A percentile compares a stretch with the other conserved stretches of the same genome.
Evolutionary conservation across 2,113 vertebrate genomes (phyloP).

Genomic region (Gymnarchus niloticus): DNA sequence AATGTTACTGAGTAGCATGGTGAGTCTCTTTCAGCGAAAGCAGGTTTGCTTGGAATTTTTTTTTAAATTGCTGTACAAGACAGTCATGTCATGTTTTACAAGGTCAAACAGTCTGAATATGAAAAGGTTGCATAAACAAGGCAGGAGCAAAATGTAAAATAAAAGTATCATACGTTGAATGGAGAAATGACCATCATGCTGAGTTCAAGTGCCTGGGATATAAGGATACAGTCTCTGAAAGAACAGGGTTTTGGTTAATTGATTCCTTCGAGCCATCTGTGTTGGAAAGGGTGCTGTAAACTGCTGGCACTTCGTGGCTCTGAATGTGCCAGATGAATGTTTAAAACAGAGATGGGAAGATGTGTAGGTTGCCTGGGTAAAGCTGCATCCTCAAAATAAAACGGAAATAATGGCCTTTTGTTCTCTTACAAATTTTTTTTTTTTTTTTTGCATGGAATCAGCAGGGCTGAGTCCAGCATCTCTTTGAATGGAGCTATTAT

Average conservation of each 20-base stretch:
- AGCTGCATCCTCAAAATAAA: neutral
- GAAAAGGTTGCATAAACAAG: neutral
- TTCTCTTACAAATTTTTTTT: no score
- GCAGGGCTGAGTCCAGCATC: neutral
- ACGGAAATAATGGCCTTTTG: slow-evolving; percentile 12
- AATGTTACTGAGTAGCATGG: no score
- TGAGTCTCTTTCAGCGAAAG: no score
- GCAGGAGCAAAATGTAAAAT: neutral
- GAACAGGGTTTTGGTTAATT: neutral
- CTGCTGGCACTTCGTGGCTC: neutral
- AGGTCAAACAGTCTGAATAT: neutral
- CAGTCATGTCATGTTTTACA: neutral
- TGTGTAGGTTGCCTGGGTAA: neutral
- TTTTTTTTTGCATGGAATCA: neutral
- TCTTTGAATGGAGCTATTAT: slow-evolving; percentile 13
- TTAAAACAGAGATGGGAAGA: neutral
- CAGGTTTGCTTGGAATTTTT: neutral
- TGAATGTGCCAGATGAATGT: neutral
- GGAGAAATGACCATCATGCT: neutral
- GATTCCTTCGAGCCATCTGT: neutral
- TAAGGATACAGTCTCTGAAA: neutral
- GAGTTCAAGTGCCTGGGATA: neutral
- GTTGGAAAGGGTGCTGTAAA: neutral
- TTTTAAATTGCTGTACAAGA: neutral
- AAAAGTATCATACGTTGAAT: neutral